Evolutionary conservation across 53 echinoderm and acorn worm genomes (phyloP).

Genomic region (Pentamera pediparva): DNA sequence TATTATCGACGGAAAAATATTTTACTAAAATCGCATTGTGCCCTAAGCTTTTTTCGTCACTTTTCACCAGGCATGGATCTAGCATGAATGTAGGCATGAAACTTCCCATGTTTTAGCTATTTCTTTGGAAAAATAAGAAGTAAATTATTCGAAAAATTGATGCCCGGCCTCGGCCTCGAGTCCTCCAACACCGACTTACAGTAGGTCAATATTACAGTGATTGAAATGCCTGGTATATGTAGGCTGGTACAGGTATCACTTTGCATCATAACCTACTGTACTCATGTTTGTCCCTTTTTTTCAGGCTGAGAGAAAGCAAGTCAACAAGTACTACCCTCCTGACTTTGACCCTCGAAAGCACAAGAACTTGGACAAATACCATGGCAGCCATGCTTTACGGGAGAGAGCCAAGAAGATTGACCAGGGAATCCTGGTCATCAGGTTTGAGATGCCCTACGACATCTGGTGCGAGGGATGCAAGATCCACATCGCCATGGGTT

Average conservation of each 20-base stretch:
- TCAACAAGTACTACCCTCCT: constrained; percentile 96
- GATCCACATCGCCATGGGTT: constrained; percentile 97
- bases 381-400: constrained; percentile 86
- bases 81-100: too few species aligned
- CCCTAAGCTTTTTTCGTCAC: too few species aligned
- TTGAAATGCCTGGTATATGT: not conserved
- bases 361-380: constrained; percentile 92
- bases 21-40: too few species aligned
- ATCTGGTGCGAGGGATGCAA: constrained; percentile 98
- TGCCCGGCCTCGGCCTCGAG: too few species aligned
- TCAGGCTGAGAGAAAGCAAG: constrained; percentile 88
- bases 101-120: not conserved
- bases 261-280: not conserved
- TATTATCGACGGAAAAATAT: too few species aligned
- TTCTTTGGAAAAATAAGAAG: not conserved
- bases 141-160: too few species aligned
- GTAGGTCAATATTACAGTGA: too few species aligned
- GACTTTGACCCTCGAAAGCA: constrained; percentile 97
- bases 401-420: constrained; percentile 84
- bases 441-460: constrained; percentile 99
- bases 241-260: not conserved
- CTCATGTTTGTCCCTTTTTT: not conserved
- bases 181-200: too few species aligned
- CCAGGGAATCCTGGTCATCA: constrained; percentile 93
- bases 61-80: too few species aligned